phyloP scores from a whole-genome alignment of 2,888 invertebrate genomes.

The Aphrophora alni region DNA sequence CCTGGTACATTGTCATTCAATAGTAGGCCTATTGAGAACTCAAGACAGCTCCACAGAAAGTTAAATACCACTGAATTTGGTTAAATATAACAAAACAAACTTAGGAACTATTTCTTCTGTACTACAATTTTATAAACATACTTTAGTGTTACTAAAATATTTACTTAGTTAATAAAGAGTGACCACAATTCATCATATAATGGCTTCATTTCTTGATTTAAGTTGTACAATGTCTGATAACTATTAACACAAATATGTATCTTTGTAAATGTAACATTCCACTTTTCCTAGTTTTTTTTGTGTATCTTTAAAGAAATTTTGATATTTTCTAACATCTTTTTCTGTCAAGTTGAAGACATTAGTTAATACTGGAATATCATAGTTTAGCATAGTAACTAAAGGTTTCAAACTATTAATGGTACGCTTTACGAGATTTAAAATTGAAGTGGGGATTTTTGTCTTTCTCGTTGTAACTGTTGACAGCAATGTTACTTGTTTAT shows the following conservation, averaged over 20 bases:
- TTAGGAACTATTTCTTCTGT: too few relatives aligned
- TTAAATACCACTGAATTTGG: too few relatives aligned
- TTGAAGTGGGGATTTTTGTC: neutral
- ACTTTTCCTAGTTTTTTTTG: neutral
- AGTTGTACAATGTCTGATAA: too few relatives aligned
- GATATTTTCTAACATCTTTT: neutral
- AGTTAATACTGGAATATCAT: neutral
- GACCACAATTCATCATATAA: too few relatives aligned
- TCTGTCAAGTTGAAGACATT: neutral
- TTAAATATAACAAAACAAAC: too few relatives aligned
- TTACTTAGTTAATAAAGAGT: too few relatives aligned
- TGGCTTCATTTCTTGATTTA: too few relatives aligned
- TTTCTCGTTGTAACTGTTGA: neutral
- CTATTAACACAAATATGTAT: neutral
- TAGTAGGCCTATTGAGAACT: too few relatives aligned
- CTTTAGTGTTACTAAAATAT: too few relatives aligned
- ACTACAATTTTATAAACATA: too few relatives aligned
- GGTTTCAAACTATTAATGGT: neutral
- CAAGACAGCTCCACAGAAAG: too few relatives aligned
- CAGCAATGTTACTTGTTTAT: neutral
- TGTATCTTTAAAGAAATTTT: neutral
- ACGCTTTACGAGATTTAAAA: neutral
- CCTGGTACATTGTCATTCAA: too few relatives aligned
- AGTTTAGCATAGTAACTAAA: neutral
- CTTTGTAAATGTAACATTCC: neutral